These are phyloP conservation scores for Tetragonisca angustula DNA, from an alignment of 2,888 invertebrate genomes.

Conservation along the genomic window DNA sequence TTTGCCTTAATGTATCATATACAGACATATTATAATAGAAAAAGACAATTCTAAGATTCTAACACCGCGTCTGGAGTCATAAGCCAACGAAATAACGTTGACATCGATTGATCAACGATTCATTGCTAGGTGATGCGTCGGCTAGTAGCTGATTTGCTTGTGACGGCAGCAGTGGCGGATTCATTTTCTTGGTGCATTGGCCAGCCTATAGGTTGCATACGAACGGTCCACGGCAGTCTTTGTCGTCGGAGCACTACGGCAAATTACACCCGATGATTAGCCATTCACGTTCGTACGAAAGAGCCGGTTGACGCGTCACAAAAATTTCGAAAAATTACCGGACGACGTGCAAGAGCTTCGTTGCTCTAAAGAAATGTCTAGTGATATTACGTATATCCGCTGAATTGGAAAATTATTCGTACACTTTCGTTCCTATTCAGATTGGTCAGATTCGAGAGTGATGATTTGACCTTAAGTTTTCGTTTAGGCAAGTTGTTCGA, in stretches of 20 bases:
- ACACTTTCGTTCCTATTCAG: not conserved
- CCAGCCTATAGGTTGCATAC: slow-evolving; percentile 66
- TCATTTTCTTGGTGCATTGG: slow-evolving; percentile 56
- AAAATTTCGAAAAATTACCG: slow-evolving; percentile 12
- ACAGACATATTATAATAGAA: not conserved
- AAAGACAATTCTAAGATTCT: not conserved
- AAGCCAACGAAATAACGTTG: slow-evolving; percentile 7
- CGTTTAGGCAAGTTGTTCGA: not conserved
- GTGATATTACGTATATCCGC: not conserved
- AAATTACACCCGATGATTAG: slow-evolving; percentile 15
- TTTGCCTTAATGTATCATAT: not conserved
- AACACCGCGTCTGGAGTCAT: not conserved
- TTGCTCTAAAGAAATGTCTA: not conserved
- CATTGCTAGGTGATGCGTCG: not conserved
- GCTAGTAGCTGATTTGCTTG: not conserved
- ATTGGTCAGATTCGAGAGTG: not conserved
- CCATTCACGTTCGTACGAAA: not conserved
- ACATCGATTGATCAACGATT: not conserved
- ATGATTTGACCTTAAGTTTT: not conserved
- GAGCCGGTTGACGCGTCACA: not conserved
- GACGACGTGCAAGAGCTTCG: not conserved
- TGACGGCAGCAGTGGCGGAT: not conserved
- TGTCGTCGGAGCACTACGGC: slow-evolving; percentile 53
- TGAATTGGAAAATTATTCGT: not conserved
- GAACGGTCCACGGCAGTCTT: slow-evolving; percentile 59